Evolutionary conservation across 1,140 invertebrate species (phyloP).

Genomic region (Harpegnathos saltator): DNA sequence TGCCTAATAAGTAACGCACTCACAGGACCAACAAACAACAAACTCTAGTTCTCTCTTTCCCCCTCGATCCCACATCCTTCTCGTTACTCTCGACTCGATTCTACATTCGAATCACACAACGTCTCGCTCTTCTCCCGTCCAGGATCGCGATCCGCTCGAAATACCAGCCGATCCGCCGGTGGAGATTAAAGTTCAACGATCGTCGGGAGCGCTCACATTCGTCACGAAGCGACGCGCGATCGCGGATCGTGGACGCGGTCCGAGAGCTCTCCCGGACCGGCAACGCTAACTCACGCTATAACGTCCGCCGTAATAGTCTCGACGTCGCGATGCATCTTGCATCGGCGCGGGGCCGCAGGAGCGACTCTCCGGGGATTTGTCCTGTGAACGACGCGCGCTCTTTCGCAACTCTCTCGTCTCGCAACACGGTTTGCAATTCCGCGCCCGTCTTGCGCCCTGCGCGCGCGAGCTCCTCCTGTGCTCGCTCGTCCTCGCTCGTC

Average conservation of each 20-base stretch:
- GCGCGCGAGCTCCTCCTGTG: no score
- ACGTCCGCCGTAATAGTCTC: neutral
- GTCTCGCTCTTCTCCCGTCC: conserved; percentile 23
- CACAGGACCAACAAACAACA: no score
- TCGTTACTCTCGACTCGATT: conserved; percentile 12
- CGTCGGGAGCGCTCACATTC: neutral
- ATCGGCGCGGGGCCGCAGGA: neutral
- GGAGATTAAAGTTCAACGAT: conserved; percentile 49
- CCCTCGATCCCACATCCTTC: neutral
- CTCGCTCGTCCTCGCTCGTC: neutral
- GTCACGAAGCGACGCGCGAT: neutral
- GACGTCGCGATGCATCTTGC: conserved; percentile 7
- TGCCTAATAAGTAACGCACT: no score
- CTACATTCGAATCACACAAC: neutral
- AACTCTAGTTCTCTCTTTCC: neutral
- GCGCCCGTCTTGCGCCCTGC: neutral
- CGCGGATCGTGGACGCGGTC: conserved; percentile 25
- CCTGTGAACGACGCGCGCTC: conserved; percentile 14
- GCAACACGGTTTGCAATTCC: conserved; percentile 7
- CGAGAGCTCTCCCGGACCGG: conserved; percentile 12
- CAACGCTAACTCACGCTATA: conserved; percentile 35
- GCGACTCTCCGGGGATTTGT: neutral
- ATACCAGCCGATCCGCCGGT: neutral
- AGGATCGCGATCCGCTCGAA: conserved; percentile 5
- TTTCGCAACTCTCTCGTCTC: neutral